Conservation (phyloP, 2,113 vertebrate species). For the Callipepla californica region DNA sequence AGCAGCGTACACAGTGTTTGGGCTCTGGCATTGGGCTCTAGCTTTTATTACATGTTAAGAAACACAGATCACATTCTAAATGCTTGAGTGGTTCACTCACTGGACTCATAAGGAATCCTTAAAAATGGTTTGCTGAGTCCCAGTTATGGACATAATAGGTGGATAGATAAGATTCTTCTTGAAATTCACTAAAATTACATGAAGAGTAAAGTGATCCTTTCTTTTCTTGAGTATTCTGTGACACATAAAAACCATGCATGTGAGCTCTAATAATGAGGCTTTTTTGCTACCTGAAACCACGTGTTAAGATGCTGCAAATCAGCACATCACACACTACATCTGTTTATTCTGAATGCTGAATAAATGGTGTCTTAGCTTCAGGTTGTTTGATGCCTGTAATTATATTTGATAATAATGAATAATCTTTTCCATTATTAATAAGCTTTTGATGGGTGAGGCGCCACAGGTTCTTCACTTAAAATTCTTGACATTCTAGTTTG, state of each 20-base stretch:
- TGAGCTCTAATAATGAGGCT: neutral
- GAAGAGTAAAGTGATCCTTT: neutral
- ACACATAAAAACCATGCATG: neutral
- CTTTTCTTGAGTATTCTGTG: neutral
- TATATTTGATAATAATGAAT: slow-evolving; percentile 71
- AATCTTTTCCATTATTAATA: slow-evolving; percentile 71
- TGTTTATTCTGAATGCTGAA: slow-evolving; percentile 53
- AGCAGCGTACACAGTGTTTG: neutral
- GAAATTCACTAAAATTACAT: slow-evolving; percentile 9
- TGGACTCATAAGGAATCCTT: neutral
- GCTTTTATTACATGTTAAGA: neutral
- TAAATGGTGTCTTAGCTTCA: slow-evolving; percentile 54
- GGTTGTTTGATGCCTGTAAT: slow-evolving; percentile 61
- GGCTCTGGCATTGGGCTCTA: neutral
- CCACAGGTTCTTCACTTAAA: slow-evolving; percentile 1
- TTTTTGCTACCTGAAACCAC: slow-evolving; percentile 37
- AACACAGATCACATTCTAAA: neutral
- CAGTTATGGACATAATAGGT: neutral
- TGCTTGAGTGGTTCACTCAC: neutral
- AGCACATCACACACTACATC: neutral
- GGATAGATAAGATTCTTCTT: neutral
- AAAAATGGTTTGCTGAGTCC: neutral
- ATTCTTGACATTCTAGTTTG: slow-evolving; percentile 36
- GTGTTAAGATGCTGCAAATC: slow-evolving; percentile 2
- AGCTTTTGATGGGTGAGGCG: slow-evolving; percentile 19